Base-by-base conservation (phyloP, 2,888 invertebrate species). In the Alcis repandata region DNA sequence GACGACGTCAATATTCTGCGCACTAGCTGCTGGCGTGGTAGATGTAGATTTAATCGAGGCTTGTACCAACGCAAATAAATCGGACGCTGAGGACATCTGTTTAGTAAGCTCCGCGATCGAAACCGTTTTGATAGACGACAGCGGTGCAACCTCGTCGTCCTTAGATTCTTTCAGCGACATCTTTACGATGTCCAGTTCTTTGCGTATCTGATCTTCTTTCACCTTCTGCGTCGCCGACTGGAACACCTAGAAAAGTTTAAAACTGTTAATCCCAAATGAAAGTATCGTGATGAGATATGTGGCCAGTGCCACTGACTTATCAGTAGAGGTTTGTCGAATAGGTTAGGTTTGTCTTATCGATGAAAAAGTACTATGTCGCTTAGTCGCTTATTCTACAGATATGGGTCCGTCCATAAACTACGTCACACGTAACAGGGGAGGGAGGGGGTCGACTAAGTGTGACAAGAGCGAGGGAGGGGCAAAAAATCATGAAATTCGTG, bases 161-260 rank as follows among this genome's bases (percentile, higher is more conserved):
- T 87, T 87, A 0, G 80, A 68, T 68, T 89, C 90, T 64, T 90
- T 86, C 10, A 93, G 74, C 13, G 93, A 90, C 70, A 93, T 92
- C 77, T 85, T 91, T 8, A 94, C 92, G 59, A 95, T 92, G 79
- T 94, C 94, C 85, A 95, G 94, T 68, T 94, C 94, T 76, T 94
- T 94, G 13, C 95, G 93, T 41, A 92, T 87, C 76, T 94, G 91
- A 74, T 94, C 94, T 66, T 95, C 95, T 71, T 94, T 95, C 0
- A 97, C 95, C 79, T 96, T 97, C 77, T 95, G 95, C 0, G 95
- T 95, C 0, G 96, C 97, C 0, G 96, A 96, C 83, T 96, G 95
- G 75, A 96, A 96, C 46, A 97, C 88, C 93, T 93, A 78, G 2
- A 79, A 80, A 59, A 60, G 32, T 9, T 36, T 19, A 36, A 57